Evolutionary conservation across 2,113 vertebrate species (phyloP), one percentile per base, ranked within the genome.

Genomic region (Octodon degus): DNA sequence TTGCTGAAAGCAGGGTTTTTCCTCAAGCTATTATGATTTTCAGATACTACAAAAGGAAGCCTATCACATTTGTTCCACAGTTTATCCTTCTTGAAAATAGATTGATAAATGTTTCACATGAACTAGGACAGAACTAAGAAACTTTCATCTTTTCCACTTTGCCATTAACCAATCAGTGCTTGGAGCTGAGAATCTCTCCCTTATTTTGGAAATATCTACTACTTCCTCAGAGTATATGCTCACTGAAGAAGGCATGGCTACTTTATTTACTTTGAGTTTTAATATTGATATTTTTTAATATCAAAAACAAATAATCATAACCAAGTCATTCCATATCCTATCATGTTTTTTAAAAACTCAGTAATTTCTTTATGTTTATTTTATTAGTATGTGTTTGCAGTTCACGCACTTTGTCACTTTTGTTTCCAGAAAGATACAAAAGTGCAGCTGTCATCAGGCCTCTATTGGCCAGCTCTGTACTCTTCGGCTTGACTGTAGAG

Each of bases 101-200:
- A 13, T 84, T 80, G 32, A 92, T 83, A 95, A 90, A n/a, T 67
- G 2, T 67, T 90, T 92, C 85, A 47, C n/a, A 68, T 63, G 22
- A 62, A 81, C 37, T 24, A 24, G 22, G 32, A 58, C 58, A 53
- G 43, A 65, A 7, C 80, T 80, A 62, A 80, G 37, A 87, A 72
- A 84, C 1, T 67, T 19, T 9, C 13, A 37, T 68, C 62, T 43
- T 95, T 92, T 79, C 63, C 27, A 62, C 37, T 55, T 68, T 40
- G 86, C 53, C 7, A 62, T 24, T 76, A 83, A 63, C 81, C 1
- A 14, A 27, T 27, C 25, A 60, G 13, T 83, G 10, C 63, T 47
- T n/a, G 72, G 32, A 96, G 86, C 55, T 67, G 43, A 89, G 20
- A 37, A 14, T 10, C 34, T 72, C 68, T 60, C 34, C 72, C 43